Base-by-base conservation (phyloP, 1,140 invertebrate species). In the Hydropsyche tenuis region DNA sequence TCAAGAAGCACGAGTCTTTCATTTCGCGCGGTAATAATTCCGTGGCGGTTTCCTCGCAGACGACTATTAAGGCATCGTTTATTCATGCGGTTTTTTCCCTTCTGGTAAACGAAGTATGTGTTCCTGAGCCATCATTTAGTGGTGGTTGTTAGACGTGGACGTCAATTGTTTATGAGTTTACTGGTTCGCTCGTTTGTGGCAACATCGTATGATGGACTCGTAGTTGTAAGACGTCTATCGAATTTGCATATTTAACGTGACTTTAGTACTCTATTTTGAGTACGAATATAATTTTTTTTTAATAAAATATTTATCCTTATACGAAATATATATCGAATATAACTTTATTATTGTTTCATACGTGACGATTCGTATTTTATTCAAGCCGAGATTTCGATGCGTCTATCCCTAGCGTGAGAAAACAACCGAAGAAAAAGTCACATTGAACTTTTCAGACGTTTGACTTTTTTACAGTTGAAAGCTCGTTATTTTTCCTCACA, bases 131-230 rank as follows among this genome's bases (percentile, higher is more conserved):
- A 9, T 37, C 23, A 22, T 64, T 18, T 43, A 37, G 30, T 37
- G 30, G 30, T n/a, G 30, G 14, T 42, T 22, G 25, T 46, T 22
- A 6, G 16, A 6, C 27, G 20, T 45, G 11, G 14, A 7, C 69
- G 66, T 75, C 74, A 75, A 75, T 75, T 75, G 74, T 75, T 75
- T 75, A 75, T 75, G 74, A 75, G 65, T 72, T 37, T 37, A 9
- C 30, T 37, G 30, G 30, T 37, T 37, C 30, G 9, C 3, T 9
- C 30, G 30, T 37, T 37, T 37, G 30, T 37, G 9, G 9, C 30
- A 4, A 37, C 30, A 37, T 37, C 9, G 30, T 37, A 37, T 9
- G 3, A 37, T 9, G 30, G 30, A 37, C 3, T 37, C 3, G 30
- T 9, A 9, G 3, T 37, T 37, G 30, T 37, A 37, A 37, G 30